phyloP scores from a whole-genome alignment of 2,888 invertebrate species.

The Drosophila borborema region DNA sequence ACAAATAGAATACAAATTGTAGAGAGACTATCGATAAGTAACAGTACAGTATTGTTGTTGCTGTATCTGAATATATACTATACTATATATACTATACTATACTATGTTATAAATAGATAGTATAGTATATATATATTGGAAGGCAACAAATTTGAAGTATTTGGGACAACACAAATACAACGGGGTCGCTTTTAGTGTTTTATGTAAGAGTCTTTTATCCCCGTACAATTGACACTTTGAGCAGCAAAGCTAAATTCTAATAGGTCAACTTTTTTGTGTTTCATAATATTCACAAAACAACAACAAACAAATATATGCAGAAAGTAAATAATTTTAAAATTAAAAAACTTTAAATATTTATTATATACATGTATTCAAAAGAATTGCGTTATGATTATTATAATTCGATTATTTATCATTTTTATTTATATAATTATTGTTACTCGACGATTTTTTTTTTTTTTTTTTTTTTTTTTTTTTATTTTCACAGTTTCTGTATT shows the following conservation, averaged over 20 bases:
- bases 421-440: neutral
- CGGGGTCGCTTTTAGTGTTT: conserved; percentile 36
- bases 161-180: conserved; percentile 58
- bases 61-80: neutral
- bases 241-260: neutral
- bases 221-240: conserved; percentile 3
- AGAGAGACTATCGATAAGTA: too few species aligned
- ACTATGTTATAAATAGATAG: neutral
- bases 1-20: neutral
- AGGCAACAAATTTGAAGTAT: conserved; percentile 46
- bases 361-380: neutral
- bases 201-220: conserved; percentile 49
- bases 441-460: neutral
- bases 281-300: too few species aligned
- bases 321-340: neutral
- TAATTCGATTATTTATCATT: neutral
- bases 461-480: neutral
- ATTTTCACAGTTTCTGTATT: neutral
- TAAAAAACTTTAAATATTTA: neutral
- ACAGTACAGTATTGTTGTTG: too few species aligned
- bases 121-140: conserved; percentile 11
- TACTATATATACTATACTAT: too few species aligned
- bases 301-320: neutral
- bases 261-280: neutral
- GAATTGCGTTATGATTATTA: neutral